Conservation (phyloP, 2,113 vertebrate genomes). For the Camelus dromedarius region DNA sequence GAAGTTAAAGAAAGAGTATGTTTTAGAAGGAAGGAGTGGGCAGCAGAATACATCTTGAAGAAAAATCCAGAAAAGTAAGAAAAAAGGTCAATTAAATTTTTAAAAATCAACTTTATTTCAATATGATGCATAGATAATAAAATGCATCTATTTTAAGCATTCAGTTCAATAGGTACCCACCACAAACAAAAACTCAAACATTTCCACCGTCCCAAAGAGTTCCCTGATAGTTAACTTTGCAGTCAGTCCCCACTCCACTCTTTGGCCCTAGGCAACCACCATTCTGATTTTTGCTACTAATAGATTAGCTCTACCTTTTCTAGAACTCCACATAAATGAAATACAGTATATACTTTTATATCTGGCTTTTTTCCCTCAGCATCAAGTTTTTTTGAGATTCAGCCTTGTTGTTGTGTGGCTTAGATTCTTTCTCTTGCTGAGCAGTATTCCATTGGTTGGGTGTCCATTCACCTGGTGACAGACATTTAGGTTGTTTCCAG, state of each 20-base stretch:
- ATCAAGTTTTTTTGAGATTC: not conserved
- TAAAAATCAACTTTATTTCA: not conserved
- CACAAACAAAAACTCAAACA: not conserved
- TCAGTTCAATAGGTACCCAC: too few relatives aligned
- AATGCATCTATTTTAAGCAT: not conserved
- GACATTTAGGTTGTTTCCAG: too few relatives aligned
- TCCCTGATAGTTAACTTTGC: not conserved
- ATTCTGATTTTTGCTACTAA: not conserved
- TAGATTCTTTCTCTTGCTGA: not conserved
- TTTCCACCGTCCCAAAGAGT: not conserved
- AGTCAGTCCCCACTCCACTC: not conserved
- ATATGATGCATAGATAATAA: not conserved
- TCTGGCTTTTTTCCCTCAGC: not conserved
- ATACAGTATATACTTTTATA: not conserved
- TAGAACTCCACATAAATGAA: not conserved
- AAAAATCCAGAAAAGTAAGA: not conserved
- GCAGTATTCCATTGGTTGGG: too few relatives aligned
- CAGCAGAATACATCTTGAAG: not conserved
- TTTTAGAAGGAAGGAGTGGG: not conserved
- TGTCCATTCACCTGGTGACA: too few relatives aligned
- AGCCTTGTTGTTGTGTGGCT: not conserved
- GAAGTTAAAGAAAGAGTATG: not conserved
- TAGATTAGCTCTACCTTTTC: not conserved
- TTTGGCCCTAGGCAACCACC: not conserved
- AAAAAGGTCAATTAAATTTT: not conserved